Evolutionary conservation across 2,888 invertebrate species (phyloP).

Genomic region (Eledone cirrhosa): DNA sequence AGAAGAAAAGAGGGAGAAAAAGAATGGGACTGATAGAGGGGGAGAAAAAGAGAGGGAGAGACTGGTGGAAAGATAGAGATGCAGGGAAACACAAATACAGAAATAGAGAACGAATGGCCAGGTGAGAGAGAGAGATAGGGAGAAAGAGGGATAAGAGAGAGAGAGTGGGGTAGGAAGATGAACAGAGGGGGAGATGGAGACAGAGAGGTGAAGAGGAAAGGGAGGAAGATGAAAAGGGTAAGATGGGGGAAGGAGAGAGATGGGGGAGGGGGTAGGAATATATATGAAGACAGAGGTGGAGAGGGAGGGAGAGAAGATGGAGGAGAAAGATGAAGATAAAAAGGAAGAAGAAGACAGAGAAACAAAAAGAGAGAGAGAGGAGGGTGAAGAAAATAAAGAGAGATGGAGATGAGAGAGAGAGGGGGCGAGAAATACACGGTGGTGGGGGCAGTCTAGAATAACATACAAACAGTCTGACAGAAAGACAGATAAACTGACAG

Average conservation of each 20-base stretch:
- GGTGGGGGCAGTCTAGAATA: no score
- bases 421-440: background rate
- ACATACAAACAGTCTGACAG: background rate
- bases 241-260: background rate
- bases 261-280: constrained; percentile 11
- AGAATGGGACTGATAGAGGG: no score
- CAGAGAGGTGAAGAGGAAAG: background rate
- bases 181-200: constrained; percentile 18
- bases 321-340: background rate
- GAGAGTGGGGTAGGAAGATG: background rate
- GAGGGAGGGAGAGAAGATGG: background rate
- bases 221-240: background rate
- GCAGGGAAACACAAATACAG: background rate
- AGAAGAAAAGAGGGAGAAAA: no score
- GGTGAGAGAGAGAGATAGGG: background rate
- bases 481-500: no score
- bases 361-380: background rate
- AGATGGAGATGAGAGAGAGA: background rate
- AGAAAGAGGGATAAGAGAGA: background rate
- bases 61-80: background rate
- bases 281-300: constrained; percentile 24
- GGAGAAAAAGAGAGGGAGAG: no score
- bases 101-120: background rate
- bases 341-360: background rate
- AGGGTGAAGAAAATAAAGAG: background rate